These are phyloP conservation scores for Pleuronectes platessa DNA, from an alignment of 2,113 vertebrate species.

Conservation along the genomic window DNA sequence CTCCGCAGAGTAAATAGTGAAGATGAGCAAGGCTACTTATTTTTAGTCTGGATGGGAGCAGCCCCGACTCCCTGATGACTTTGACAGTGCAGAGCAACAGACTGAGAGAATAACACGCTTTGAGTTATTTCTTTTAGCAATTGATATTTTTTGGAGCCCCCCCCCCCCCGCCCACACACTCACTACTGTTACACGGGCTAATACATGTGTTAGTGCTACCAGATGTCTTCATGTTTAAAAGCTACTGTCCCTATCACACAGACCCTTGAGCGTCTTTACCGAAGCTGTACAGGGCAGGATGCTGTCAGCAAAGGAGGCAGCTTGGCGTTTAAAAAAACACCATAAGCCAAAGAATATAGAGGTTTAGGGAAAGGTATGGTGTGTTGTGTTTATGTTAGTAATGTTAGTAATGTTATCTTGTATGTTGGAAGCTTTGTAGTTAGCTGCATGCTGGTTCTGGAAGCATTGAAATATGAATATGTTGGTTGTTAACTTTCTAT, in stretches of 20 bases:
- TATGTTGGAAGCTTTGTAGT: no score
- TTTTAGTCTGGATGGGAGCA: conserved; percentile 55
- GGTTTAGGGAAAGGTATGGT: no score
- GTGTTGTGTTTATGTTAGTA: no score
- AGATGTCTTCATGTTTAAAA: conserved; percentile 69
- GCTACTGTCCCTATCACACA: conserved; percentile 15
- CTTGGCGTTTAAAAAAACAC: conserved; percentile 17
- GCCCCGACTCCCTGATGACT: conserved; percentile 46
- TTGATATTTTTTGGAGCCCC: conserved; percentile 65
- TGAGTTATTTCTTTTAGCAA: conserved; percentile 71
- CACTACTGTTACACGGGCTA: conserved; percentile 48
- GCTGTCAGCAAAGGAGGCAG: conserved; percentile 16
- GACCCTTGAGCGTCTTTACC: conserved; percentile 10
- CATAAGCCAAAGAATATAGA: neutral
- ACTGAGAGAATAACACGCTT: conserved; percentile 71
- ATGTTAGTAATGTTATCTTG: no score
- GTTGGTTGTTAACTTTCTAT: no score
- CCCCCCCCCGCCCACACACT: conserved; percentile 51
- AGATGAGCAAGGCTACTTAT: conserved; percentile 58
- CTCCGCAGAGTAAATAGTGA: conserved; percentile 32
- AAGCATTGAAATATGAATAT: no score
- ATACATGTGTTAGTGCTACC: conserved; percentile 54
- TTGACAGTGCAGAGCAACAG: conserved; percentile 62
- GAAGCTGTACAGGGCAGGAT: neutral
- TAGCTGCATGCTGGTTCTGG: no score